Evolutionary conservation across 2,888 invertebrate species (phyloP).

Genomic region (Craniophora ligustri): DNA sequence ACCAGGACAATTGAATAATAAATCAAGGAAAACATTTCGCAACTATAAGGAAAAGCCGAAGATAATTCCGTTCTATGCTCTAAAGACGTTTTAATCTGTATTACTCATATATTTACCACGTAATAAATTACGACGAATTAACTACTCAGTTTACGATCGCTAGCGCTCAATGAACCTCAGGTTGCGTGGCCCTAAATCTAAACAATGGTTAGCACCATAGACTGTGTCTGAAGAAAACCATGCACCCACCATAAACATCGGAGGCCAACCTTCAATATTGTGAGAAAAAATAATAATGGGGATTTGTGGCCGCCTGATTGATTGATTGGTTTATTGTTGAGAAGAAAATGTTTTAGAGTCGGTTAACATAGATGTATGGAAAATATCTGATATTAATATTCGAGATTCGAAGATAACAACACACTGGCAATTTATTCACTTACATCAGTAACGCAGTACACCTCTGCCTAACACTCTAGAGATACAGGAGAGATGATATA

Average conservation of each 20-base stretch:
- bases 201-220: conserved; percentile 62
- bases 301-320: conserved; percentile 35
- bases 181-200: conserved; percentile 48
- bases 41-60: not conserved
- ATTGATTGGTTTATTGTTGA: conserved; percentile 53
- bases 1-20: no score
- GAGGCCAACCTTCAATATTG: conserved; percentile 45
- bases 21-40: no score
- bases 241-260: conserved; percentile 70
- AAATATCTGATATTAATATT: no score
- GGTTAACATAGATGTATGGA: not conserved
- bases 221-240: conserved; percentile 71
- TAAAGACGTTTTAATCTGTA: not conserved
- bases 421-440: no score
- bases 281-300: conserved; percentile 29
- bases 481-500: no score
- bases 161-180: conserved; percentile 19
- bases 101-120: not conserved
- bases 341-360: not conserved
- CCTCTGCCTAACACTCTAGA: no score
- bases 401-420: no score
- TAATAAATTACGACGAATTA: not conserved
- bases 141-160: not conserved
- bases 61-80: not conserved
- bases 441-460: no score